Evolutionary conservation across 2,113 vertebrate genomes (phyloP), one percentile per base, ranked within the genome.

Genomic region (Carassius auratus): DNA sequence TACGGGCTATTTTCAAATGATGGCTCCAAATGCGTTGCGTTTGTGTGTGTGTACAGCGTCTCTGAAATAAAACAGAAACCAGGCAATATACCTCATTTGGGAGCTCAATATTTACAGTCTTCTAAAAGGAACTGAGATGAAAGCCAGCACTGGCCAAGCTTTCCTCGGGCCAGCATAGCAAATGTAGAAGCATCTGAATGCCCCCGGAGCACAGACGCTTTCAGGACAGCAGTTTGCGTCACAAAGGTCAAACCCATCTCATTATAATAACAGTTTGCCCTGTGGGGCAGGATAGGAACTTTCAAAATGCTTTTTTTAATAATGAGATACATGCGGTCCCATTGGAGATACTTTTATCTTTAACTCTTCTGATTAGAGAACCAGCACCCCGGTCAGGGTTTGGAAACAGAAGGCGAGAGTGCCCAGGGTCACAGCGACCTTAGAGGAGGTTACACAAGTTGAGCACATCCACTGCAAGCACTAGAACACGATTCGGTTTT

Each of bases 241-340:
- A 89, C 77, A 85, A 78, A 89, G 88, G 88, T 89, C 88, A 82
- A 86, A 66, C 84, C 64, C 62, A 85, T 85, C 83, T 85, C 77
- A 89, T 89, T 86, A 78, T 85, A 89, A 83, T 77, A 77, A 89
- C 85, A 89, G 88, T 86, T 85, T 85, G 73, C 21, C 64, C 85
- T 89, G 73, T 82, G 85, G 85, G 83, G 73, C 83, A 78, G 83
- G 62, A 80, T 64, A 76, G 84, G 38, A 78, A 85, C 78, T 87
- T 85, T 85, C 80, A 45, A 86, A 87, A 86, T 30, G 42, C 73
- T 84, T 52, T 84, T 30, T 89, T 87, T 89, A 89, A 86, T 88
- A 88, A 89, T 87, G 74, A 85, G 77, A 80, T 85, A 85, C 77
- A 89, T 86, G 59, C 52, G 83, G 83, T 87, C 78, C 77, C 85